These are phyloP conservation scores for Oedothorax gibbosus DNA, from an alignment of 1,140 invertebrate species.

Conservation along the genomic window DNA sequence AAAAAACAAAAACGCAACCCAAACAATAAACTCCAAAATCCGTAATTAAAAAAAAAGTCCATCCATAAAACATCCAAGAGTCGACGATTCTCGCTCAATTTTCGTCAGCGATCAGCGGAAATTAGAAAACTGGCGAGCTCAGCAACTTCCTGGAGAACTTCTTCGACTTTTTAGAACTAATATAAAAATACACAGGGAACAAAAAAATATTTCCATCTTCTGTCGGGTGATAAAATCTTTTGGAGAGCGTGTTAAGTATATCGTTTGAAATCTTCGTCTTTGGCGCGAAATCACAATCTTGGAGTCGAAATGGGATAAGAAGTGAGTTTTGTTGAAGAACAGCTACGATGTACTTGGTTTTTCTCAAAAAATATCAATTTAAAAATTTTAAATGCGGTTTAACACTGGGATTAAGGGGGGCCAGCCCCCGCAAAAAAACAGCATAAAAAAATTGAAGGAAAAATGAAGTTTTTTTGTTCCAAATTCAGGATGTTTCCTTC, in stretches of 20 bases:
- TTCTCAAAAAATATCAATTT: no score
- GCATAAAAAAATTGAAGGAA: no score
- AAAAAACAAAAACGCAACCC: not conserved
- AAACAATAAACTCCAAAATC: not conserved
- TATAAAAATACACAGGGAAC: conserved; percentile 3
- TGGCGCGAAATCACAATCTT: not conserved
- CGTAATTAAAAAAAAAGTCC: conserved; percentile 6
- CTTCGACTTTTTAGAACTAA: conserved; percentile 12
- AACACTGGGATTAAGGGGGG: no score
- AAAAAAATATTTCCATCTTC: not conserved
- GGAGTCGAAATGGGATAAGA: conserved; percentile 5
- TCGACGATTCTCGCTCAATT: conserved; percentile 19
- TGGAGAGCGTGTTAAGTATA: conserved; percentile 35
- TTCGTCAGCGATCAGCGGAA: conserved; percentile 34
- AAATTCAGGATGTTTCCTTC: no score
- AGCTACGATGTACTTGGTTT: no score
- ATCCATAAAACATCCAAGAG: conserved; percentile 12
- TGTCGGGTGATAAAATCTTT: conserved; percentile 28
- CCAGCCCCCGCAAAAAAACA: no score
- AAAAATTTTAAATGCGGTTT: no score
- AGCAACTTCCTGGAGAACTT: conserved; percentile 32
- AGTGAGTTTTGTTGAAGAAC: no score
- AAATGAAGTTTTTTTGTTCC: no score
- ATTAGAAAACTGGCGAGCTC: conserved; percentile 27
- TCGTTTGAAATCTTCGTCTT: conserved; percentile 19